phyloP scores from a whole-genome alignment of 2,888 invertebrate genomes.

The Melanchra persicariae region DNA sequence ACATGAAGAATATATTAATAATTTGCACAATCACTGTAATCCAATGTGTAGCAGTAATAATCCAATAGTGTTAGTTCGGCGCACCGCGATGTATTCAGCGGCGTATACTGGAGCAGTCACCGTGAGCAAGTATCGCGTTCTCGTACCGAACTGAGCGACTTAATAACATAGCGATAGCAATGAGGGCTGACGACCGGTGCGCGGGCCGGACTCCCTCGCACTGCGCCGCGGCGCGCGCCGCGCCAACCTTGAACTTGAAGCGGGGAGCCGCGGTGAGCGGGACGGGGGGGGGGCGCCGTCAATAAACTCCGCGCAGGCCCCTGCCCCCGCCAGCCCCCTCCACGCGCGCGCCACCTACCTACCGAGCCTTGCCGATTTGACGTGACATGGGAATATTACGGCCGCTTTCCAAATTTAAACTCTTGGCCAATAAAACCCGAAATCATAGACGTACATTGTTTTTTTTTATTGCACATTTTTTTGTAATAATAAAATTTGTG shows the following conservation, averaged over 20 bases:
- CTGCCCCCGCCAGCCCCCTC: constrained; percentile 81
- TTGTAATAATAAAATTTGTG: constrained; percentile 22
- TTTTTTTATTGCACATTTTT: constrained; percentile 19
- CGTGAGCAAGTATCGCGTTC: constrained; percentile 82
- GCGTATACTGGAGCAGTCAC: constrained; percentile 75
- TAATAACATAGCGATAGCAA: constrained; percentile 85
- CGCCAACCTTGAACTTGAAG: constrained; percentile 92
- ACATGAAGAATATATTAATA: constrained; percentile 70
- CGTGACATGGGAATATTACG: constrained; percentile 74
- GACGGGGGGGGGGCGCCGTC: constrained; percentile 88
- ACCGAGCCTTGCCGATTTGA: constrained; percentile 74
- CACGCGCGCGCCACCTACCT: constrained; percentile 71
- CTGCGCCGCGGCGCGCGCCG: constrained; percentile 91
- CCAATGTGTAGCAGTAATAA: constrained; percentile 78
- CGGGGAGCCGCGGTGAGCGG: constrained; percentile 79
- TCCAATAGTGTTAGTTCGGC: constrained; percentile 79
- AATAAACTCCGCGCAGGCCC: constrained; percentile 89
- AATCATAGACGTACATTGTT: constrained; percentile 38
- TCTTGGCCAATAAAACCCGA: constrained; percentile 55
- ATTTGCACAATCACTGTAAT: constrained; percentile 87
- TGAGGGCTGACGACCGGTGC: constrained; percentile 90
- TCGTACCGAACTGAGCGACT: constrained; percentile 82
- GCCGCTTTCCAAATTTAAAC: constrained; percentile 65
- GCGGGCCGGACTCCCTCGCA: constrained; percentile 91
- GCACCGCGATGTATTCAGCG: constrained; percentile 79